phyloP scores from a whole-genome alignment of 2,113 vertebrate species.

The Paramormyrops kingsleyae region DNA sequence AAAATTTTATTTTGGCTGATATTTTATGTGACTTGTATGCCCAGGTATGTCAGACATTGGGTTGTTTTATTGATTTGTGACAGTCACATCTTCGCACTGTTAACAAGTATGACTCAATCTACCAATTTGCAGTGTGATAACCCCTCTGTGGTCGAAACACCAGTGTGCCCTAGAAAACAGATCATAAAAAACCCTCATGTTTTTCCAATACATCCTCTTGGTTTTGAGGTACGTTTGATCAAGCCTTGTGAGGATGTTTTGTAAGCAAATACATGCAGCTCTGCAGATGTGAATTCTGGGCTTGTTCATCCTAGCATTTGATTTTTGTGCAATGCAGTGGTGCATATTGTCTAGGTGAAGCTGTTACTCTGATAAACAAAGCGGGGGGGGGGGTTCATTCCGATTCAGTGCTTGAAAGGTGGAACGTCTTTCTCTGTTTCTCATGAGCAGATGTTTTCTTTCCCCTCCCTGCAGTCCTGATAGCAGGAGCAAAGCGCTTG shows the following conservation, averaged over 20 bases:
- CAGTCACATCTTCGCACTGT: neutral
- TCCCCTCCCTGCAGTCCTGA: slow-evolving; percentile 47
- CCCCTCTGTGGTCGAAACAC: neutral
- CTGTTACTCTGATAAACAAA: neutral
- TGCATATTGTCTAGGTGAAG: neutral
- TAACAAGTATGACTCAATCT: slow-evolving; percentile 1
- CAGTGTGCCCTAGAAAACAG: neutral
- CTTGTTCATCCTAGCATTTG: neutral
- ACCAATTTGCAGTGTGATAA: neutral
- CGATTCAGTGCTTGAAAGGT: neutral
- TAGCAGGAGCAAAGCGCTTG: slow-evolving; percentile 53
- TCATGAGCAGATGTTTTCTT: slow-evolving; percentile 48
- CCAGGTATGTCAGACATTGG: neutral
- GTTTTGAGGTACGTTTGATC: neutral
- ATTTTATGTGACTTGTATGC: neutral
- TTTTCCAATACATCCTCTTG: neutral
- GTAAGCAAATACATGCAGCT: neutral
- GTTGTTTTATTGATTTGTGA: neutral
- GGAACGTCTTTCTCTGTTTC: slow-evolving; percentile 15
- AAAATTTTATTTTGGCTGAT: neutral
- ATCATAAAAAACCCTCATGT: neutral
- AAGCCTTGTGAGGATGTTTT: neutral
- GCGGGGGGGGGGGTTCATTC: neutral
- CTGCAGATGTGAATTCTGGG: neutral
- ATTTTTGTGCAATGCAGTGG: neutral